Evolutionary conservation across 2,888 invertebrate genomes (phyloP).

Genomic region (Tinea trinotella): DNA sequence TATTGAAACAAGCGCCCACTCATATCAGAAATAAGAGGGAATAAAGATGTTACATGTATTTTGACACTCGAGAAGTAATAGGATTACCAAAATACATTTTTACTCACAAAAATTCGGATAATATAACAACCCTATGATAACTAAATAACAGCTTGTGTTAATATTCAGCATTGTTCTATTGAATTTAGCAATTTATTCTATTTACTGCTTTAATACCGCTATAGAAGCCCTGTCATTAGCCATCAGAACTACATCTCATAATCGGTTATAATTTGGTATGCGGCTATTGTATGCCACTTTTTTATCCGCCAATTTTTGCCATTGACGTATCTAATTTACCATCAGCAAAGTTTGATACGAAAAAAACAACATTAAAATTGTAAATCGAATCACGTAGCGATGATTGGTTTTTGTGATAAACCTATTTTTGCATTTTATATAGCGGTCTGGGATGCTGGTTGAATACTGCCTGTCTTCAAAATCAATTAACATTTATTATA

Average conservation of each 20-base stretch:
- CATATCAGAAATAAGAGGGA: not conserved
- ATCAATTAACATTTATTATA: conserved; percentile 10
- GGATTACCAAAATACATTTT: not conserved
- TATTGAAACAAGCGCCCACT: too few relatives aligned
- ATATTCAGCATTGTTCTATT: conserved; percentile 17
- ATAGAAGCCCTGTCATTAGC: conserved; percentile 6
- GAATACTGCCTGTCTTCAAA: conserved; percentile 7
- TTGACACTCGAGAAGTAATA: not conserved
- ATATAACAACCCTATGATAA: conserved; percentile 1
- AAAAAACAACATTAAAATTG: conserved; percentile 43
- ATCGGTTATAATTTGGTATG: conserved; percentile 37
- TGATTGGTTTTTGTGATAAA: conserved; percentile 45
- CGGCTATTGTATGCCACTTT: conserved; percentile 41
- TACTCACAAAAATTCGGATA: not conserved
- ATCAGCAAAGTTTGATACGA: conserved; percentile 25
- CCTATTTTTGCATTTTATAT: conserved; percentile 33
- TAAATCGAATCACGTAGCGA: conserved; percentile 62
- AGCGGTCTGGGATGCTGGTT: conserved; percentile 23
- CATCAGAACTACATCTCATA: conserved; percentile 5
- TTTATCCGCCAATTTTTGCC: conserved; percentile 39
- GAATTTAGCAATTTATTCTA: conserved; percentile 17
- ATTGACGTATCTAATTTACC: conserved; percentile 34
- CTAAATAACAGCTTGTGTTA: conserved; percentile 1
- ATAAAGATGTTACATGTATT: not conserved
- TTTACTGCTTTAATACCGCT: conserved; percentile 13